These are phyloP conservation scores for Labeo catla DNA, from an alignment of 2,113 vertebrate genomes.

Conservation along the genomic window DNA sequence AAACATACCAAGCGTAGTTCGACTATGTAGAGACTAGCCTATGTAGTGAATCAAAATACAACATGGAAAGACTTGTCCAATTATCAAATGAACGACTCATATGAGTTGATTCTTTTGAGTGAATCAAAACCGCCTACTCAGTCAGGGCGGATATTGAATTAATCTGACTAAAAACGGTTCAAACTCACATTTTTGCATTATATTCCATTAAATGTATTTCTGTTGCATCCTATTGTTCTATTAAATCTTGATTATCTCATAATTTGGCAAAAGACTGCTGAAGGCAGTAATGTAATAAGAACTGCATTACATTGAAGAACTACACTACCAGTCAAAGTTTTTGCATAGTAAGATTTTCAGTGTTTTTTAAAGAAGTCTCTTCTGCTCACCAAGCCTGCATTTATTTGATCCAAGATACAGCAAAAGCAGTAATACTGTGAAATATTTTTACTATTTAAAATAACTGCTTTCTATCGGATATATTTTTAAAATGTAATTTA, in stretches of 20 bases:
- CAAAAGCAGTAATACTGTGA: too few relatives aligned
- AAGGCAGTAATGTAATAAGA: background rate
- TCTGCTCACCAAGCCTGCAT: too few relatives aligned
- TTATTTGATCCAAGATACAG: too few relatives aligned
- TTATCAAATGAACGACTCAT: background rate
- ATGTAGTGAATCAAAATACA: background rate
- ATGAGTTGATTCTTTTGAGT: background rate
- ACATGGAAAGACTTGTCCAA: background rate
- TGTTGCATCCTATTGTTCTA: background rate
- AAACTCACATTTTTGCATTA: background rate
- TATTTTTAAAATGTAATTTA: too few relatives aligned
- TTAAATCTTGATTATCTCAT: background rate
- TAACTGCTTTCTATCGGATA: too few relatives aligned
- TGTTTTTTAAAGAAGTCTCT: too few relatives aligned
- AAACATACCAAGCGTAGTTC: background rate
- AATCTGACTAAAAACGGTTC: background rate
- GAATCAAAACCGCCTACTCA: background rate
- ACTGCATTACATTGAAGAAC: background rate
- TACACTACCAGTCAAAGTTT: too few relatives aligned
- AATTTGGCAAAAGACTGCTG: background rate
- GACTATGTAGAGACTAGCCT: background rate
- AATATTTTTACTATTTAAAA: too few relatives aligned
- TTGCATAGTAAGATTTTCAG: too few relatives aligned
- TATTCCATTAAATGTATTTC: background rate
- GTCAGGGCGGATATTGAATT: background rate